Conservation (phyloP, 2,888 invertebrate species). For the Colostygia pectinataria region DNA sequence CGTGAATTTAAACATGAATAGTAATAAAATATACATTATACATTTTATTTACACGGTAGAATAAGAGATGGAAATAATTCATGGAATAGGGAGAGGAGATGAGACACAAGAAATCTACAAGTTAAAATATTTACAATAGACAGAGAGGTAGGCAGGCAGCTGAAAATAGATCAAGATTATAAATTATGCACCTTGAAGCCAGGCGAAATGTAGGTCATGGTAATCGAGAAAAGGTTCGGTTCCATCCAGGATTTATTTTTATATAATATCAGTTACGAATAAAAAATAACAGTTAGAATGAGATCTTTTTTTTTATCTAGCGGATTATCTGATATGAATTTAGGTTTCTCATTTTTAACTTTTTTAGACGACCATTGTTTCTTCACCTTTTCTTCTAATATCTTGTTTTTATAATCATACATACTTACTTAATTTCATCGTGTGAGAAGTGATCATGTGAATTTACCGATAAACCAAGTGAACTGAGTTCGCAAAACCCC, state of each 20-base stretch:
- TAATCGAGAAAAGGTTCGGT: slow-evolving; percentile 31
- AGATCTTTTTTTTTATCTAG: background rate
- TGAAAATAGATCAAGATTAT: slow-evolving; percentile 36
- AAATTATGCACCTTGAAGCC: slow-evolving; percentile 51
- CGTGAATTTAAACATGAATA: too few relatives aligned
- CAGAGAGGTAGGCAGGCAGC: background rate
- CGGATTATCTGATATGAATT: background rate
- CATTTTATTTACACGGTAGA: too few relatives aligned
- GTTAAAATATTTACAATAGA: background rate
- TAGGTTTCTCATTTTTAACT: too few relatives aligned
- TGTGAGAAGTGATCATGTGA: slow-evolving; percentile 14
- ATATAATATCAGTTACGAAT: too few relatives aligned
- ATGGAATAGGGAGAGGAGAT: too few relatives aligned
- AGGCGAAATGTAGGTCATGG: slow-evolving; percentile 49
- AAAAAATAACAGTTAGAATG: too few relatives aligned
- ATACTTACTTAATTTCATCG: background rate
- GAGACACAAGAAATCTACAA: too few relatives aligned
- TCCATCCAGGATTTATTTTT: background rate
- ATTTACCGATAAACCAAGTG: slow-evolving; percentile 5
- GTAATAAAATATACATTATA: too few relatives aligned
- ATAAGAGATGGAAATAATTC: too few relatives aligned
- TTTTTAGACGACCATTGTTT: too few relatives aligned
- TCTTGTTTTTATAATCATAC: background rate
- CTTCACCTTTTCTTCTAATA: background rate
- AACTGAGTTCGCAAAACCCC: background rate